Evolutionary conservation across 2,888 invertebrate genomes (phyloP), one percentile per base, ranked within the genome.

Genomic region (Beris morrisii): DNA sequence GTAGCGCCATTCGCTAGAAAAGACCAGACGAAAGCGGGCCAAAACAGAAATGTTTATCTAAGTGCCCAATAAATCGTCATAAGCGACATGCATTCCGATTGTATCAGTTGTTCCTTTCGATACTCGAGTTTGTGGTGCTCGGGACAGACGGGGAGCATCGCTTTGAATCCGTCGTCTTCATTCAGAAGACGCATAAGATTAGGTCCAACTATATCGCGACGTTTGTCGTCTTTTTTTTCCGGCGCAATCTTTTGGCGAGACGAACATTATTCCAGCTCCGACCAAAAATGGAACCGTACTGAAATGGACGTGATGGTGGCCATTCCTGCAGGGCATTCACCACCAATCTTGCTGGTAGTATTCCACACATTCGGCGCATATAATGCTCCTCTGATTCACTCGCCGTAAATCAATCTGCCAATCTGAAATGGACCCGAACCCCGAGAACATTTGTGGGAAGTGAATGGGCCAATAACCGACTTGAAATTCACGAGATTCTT

Each of bases 1-100:
- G 48, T 48, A 48, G n/a, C 15, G 48, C 48, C 13, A 15, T 15
- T 15, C 48, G 7, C 6, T 48, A 15, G 11, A 38, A 9, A 38
- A 22, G 9, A 38, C 38, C 5, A 38, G 38, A 38, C 38, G 38
- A 38, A 5, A 38, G 38, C 38, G 13, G 38, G 15, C 52, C 50
- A 50, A 61, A 61, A 48, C 50, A 61, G 31, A 43, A 52, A 50
- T 61, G 61, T 61, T 61, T 61, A 61, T 61, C 61, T 61, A 61
- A 61, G 61, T 50, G 61, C 61, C 38, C 50, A 61, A 61, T 61
- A 61, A 61, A 61, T 61, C 61, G 61, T 61, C 50, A 9, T 52
- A 52, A 61, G 45, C 52, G 61, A 61, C 61, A 61, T 52, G 61
- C 50, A 50, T 52, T 61, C 44, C 61, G 61, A 61, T 61, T 61